Percentiles rank a stretch among this genome's conserved stretches.
These are phyloP conservation scores for Octodon degus DNA, from an alignment of 2,113 vertebrate species.

Conservation along the genomic window DNA sequence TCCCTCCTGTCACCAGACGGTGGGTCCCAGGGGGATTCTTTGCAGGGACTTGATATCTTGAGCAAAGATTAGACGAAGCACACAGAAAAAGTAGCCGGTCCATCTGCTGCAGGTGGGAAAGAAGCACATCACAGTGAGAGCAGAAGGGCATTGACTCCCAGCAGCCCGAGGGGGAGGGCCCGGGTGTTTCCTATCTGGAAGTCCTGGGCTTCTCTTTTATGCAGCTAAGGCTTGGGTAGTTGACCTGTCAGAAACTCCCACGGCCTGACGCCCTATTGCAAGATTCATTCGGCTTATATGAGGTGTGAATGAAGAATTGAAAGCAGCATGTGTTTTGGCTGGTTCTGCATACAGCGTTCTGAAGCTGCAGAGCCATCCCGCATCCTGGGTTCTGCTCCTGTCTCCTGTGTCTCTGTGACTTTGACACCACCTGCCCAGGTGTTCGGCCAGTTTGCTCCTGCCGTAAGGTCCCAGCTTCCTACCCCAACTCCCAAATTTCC, in stretches of 20 bases:
- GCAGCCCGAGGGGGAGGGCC: neutral
- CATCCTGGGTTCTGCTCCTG: neutral
- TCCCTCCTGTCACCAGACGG: neutral
- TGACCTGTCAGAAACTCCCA: neutral
- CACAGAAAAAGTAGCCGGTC: neutral
- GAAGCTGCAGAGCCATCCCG: neutral
- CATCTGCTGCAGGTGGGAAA: neutral
- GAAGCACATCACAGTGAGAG: neutral
- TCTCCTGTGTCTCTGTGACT: neutral
- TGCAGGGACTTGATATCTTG: neutral
- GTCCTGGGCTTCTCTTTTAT: neutral
- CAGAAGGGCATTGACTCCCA: neutral
- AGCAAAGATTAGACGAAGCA: neutral
- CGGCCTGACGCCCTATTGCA: neutral
- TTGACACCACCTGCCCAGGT: neutral
- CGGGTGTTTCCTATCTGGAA: neutral
- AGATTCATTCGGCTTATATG: neutral
- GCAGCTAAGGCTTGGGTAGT: neutral
- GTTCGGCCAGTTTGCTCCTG: neutral
- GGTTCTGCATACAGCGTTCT: neutral
- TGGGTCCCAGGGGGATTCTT: neutral
- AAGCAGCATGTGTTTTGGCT: neutral
- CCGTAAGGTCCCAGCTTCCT: neutral
- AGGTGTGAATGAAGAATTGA: neutral
- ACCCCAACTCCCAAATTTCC: neutral